Percentiles rank a stretch among this genome's conserved stretches.
Conservation (phyloP, 2,888 invertebrate genomes). For the Tuberolachnus salignus region DNA sequence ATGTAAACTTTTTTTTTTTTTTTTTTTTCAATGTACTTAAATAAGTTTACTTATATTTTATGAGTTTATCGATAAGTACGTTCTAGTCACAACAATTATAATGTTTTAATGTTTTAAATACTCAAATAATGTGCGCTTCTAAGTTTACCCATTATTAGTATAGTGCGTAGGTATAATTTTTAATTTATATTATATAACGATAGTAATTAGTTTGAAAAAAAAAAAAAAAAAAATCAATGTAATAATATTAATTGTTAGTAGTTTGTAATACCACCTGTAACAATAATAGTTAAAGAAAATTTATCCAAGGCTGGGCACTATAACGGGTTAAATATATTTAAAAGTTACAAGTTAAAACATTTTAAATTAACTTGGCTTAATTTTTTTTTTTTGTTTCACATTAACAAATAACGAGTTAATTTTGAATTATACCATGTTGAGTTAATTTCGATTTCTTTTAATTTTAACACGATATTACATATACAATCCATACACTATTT, state of each 20-base stretch:
- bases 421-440: too few species aligned
- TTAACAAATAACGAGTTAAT: too few species aligned
- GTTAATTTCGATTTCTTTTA: too few species aligned
- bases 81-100: constrained; percentile 30
- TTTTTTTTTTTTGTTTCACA: too few species aligned
- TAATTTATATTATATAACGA: not conserved
- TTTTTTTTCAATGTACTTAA: not conserved
- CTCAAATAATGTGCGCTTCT: not conserved
- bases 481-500: not conserved
- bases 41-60: too few species aligned
- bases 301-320: too few species aligned
- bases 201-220: not conserved
- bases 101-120: not conserved
- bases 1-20: not conserved
- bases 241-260: not conserved
- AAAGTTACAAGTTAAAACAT: too few species aligned
- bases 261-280: too few species aligned
- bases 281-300: too few species aligned
- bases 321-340: too few species aligned
- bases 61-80: constrained; percentile 9
- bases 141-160: not conserved
- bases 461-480: too few species aligned
- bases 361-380: too few species aligned
- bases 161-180: not conserved
- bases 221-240: not conserved